Evolutionary conservation across 2,888 invertebrate species (phyloP).

Genomic region (Nemurella pictetii): DNA sequence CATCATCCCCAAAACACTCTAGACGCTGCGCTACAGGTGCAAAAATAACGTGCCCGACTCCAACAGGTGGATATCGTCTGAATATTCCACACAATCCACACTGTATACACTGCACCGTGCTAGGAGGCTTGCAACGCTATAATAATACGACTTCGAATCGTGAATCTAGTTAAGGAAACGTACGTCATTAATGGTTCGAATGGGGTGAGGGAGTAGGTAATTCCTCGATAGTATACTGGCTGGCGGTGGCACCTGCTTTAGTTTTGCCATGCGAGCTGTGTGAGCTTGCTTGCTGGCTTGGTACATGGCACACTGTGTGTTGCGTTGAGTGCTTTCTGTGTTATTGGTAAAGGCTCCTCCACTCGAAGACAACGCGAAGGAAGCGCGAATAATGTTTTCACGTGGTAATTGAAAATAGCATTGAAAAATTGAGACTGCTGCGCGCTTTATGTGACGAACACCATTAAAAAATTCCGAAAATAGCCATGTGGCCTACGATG

Average conservation of each 20-base stretch:
- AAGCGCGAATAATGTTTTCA: no score
- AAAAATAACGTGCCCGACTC: not conserved
- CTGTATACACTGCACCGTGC: not conserved
- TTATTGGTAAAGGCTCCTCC: not conserved
- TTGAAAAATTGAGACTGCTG: no score
- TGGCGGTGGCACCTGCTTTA: conserved; percentile 5
- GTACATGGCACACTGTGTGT: not conserved
- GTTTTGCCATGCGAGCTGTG: not conserved
- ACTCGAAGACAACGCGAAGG: not conserved
- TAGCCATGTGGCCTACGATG: no score
- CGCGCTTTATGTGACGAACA: no score
- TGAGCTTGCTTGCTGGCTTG: not conserved
- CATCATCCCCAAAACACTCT: not conserved
- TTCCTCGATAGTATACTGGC: not conserved
- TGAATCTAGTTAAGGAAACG: conserved; percentile 26
- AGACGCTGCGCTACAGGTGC: conserved; percentile 12
- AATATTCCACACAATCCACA: not conserved
- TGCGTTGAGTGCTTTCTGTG: not conserved
- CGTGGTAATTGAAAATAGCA: no score
- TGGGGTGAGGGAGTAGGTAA: not conserved
- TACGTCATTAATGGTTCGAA: conserved; percentile 7
- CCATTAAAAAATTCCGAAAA: no score
- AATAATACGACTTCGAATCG: conserved; percentile 5
- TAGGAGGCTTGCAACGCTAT: not conserved
- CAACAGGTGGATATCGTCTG: not conserved